A percentile compares a stretch with the other conserved stretches of the same genome.
phyloP scores from a whole-genome alignment of 1,140 invertebrate genomes.

The Zaprionus vittiger region DNA sequence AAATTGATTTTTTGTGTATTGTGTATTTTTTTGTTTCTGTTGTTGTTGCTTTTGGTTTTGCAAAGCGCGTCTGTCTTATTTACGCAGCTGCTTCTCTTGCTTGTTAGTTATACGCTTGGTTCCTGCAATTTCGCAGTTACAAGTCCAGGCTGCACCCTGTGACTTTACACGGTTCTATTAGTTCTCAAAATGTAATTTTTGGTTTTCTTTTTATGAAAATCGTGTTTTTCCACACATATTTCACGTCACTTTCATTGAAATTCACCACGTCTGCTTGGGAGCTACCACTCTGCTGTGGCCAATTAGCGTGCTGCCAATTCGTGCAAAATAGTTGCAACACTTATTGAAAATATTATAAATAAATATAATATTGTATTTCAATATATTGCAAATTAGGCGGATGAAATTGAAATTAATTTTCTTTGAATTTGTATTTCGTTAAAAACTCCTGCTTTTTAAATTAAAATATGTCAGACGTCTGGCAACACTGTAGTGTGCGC shows the following conservation, averaged over 20 bases:
- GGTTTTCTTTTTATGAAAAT: conserved; percentile 56
- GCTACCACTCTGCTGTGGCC: conserved; percentile 48
- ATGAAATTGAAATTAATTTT: conserved; percentile 18
- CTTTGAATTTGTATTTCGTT: neutral
- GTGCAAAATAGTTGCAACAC: conserved; percentile 12
- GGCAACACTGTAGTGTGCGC: conserved; percentile 25
- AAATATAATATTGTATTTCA: neutral
- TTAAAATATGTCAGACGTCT: conserved; percentile 10
- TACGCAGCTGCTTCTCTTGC: conserved; percentile 44
- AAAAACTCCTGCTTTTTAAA: neutral
- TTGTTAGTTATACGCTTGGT: conserved; percentile 13
- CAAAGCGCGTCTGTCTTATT: conserved; percentile 47
- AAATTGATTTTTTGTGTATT: conserved; percentile 71
- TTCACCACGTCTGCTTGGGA: conserved; percentile 68
- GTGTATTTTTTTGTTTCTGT: conserved; percentile 38
- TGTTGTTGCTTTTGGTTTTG: conserved; percentile 55
- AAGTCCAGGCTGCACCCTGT: neutral
- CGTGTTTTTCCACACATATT: conserved; percentile 68
- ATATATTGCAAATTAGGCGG: conserved; percentile 6
- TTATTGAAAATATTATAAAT: neutral
- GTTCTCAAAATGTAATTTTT: conserved; percentile 7
- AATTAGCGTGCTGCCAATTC: conserved; percentile 49
- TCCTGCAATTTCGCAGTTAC: neutral
- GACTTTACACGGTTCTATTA: neutral
- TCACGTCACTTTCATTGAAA: conserved; percentile 72